Percentiles rank a stretch among this genome's conserved stretches.
phyloP scores from a whole-genome alignment of 1,140 invertebrate genomes.

The Heterodera carotae region DNA sequence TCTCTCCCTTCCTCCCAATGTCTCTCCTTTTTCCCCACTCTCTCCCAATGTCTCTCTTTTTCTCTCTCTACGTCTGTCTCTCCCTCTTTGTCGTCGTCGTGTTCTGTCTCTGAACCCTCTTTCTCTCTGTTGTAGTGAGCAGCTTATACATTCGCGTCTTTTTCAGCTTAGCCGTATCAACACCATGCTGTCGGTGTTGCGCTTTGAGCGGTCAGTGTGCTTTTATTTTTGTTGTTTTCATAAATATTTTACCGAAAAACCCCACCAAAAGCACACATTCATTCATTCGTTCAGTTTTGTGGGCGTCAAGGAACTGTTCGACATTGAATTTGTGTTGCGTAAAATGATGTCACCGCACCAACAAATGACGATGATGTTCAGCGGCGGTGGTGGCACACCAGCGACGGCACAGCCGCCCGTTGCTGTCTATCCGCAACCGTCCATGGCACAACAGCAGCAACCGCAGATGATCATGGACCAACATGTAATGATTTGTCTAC shows the following conservation, averaged over 20 bases:
- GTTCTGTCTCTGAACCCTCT: too few species aligned
- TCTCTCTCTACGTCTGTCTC: too few species aligned
- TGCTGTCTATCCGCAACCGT: conserved; percentile 21
- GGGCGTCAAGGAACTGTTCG: conserved; percentile 26
- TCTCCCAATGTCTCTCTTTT: too few species aligned
- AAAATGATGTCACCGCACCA: conserved; percentile 20
- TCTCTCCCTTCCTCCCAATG: too few species aligned
- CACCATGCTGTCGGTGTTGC: conserved; percentile 41
- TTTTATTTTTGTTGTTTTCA: too few species aligned
- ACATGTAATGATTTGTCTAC: neutral
- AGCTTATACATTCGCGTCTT: too few species aligned
- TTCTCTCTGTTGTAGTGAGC: too few species aligned
- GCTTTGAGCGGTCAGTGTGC: conserved; percentile 44
- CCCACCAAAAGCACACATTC: too few species aligned
- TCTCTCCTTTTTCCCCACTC: too few species aligned
- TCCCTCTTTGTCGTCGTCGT: too few species aligned
- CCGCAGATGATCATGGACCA: conserved; percentile 28
- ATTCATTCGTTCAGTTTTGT: conserved; percentile 15
- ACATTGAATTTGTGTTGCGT: conserved; percentile 30
- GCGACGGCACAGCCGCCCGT: neutral
- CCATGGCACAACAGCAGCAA: conserved; percentile 36
- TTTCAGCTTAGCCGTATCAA: conserved; percentile 29
- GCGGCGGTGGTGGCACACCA: too few species aligned
- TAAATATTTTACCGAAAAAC: too few species aligned
- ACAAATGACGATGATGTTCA: conserved; percentile 22